A percentile compares a stretch with the other conserved stretches of the same genome.
Conservation (phyloP, 2,113 vertebrate species). For the Morone chrysops region DNA sequence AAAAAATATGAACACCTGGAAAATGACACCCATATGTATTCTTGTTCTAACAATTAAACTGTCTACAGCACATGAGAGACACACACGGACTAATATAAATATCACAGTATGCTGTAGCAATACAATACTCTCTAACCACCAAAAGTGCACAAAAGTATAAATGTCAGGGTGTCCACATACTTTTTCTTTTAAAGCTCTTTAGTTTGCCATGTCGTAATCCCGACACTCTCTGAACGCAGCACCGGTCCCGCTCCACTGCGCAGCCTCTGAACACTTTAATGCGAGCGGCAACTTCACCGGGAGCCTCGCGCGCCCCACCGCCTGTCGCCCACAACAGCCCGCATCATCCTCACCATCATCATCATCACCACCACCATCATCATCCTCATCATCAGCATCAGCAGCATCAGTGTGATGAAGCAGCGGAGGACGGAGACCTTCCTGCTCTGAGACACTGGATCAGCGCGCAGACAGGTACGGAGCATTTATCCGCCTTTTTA, state of each 20-base stretch:
- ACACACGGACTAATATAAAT: too few relatives aligned
- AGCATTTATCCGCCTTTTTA: slow-evolving; percentile 19
- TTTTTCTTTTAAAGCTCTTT: too few relatives aligned
- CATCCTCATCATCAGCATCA: slow-evolving; percentile 36
- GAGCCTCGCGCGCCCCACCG: slow-evolving; percentile 54
- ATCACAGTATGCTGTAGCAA: not conserved
- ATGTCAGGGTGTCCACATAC: not conserved
- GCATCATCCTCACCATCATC: slow-evolving; percentile 54
- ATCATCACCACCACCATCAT: slow-evolving; percentile 41
- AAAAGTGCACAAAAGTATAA: not conserved
- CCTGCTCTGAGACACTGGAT: slow-evolving; percentile 70
- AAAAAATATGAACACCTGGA: too few relatives aligned
- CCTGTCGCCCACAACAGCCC: slow-evolving; percentile 69
- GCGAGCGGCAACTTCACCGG: slow-evolving; percentile 68
- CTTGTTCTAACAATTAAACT: too few relatives aligned
- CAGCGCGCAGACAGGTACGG: slow-evolving; percentile 71
- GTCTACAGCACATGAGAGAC: too few relatives aligned
- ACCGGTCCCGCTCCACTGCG: slow-evolving; percentile 47
- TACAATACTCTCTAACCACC: not conserved
- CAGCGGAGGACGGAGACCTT: slow-evolving; percentile 64
- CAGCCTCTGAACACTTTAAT: slow-evolving; percentile 57
- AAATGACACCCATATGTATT: too few relatives aligned
- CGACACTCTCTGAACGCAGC: slow-evolving; percentile 30
- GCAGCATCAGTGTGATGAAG: slow-evolving; percentile 76
- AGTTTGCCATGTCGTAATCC: not conserved